Conservation (phyloP, 2,888 invertebrate species). For the Drosophila multiciliata region DNA sequence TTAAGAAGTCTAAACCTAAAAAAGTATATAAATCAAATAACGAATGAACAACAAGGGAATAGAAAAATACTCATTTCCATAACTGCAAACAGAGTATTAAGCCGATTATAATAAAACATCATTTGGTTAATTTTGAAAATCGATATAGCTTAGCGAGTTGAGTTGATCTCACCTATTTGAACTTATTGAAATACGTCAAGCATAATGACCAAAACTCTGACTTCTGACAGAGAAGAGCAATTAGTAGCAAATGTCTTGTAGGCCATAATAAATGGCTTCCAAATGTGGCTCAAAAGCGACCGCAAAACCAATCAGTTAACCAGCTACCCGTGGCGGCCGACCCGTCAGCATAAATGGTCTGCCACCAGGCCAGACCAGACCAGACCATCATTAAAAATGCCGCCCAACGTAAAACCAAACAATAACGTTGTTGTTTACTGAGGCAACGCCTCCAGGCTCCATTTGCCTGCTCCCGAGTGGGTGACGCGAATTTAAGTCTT, state of each 20-base stretch:
- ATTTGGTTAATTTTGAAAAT: not conserved
- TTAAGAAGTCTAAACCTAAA: not conserved
- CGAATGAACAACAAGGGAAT: not conserved
- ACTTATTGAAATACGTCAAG: not conserved
- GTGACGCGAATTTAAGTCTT: conserved; percentile 46
- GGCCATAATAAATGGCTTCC: conserved; percentile 37
- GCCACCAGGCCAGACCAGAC: not conserved
- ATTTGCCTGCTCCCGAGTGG: conserved; percentile 14
- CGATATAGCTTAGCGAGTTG: not conserved
- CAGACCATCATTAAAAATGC: conserved; percentile 66
- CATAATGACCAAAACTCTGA: not conserved
- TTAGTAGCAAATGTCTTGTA: conserved; percentile 31
- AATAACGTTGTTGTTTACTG: conserved; percentile 47
- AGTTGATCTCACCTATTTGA: not conserved
- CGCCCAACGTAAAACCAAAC: conserved; percentile 53
- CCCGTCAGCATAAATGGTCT: conserved; percentile 1
- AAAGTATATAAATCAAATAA: not conserved
- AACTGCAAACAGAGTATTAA: not conserved
- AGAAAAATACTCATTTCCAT: not conserved
- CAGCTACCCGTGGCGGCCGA: conserved; percentile 26
- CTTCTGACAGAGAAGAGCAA: conserved; percentile 19
- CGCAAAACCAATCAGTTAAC: conserved; percentile 67
- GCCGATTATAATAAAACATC: too few species aligned
- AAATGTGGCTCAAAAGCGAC: conserved; percentile 33
- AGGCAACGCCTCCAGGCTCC: conserved; percentile 49